phyloP scores from a whole-genome alignment of 1,140 invertebrate species.

The Muscidifurax raptorellus region DNA sequence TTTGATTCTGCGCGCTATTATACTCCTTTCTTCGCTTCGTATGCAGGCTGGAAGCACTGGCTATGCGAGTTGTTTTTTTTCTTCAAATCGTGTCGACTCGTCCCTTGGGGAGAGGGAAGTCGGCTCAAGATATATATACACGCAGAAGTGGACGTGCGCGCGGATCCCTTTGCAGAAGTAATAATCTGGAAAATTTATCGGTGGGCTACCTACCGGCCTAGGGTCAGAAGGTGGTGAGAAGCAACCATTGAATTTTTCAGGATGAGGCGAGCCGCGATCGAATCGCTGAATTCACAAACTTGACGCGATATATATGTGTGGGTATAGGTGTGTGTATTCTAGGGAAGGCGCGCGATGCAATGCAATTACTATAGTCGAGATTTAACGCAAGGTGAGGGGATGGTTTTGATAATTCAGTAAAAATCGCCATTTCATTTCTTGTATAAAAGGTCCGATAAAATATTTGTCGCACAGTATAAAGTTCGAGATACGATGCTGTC shows the following conservation, averaged over 20 bases:
- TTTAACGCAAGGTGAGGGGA: too few species aligned
- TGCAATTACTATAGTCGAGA: too few species aligned
- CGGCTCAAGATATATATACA: not conserved
- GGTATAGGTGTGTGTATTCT: not conserved
- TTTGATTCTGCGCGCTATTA: conserved; percentile 29
- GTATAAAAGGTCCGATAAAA: too few species aligned
- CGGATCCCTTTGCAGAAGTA: conserved; percentile 7
- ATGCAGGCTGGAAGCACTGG: too few species aligned
- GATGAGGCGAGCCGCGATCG: not conserved
- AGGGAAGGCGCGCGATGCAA: too few species aligned
- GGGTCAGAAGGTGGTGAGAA: not conserved
- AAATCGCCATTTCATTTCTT: too few species aligned
- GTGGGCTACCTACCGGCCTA: too few species aligned
- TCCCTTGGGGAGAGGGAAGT: not conserved
- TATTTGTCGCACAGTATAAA: too few species aligned
- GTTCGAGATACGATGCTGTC: too few species aligned
- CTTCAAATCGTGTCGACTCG: not conserved
- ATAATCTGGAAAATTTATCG: conserved; percentile 40
- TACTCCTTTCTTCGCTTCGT: not conserved
- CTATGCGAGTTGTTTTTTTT: not conserved
- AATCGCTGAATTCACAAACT: not conserved
- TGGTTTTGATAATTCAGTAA: too few species aligned
- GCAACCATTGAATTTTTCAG: conserved; percentile 33
- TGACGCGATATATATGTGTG: not conserved
- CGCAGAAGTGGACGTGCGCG: not conserved